These are phyloP conservation scores for Thalpophila matura DNA, from an alignment of 2,888 invertebrate genomes.

Conservation along the genomic window DNA sequence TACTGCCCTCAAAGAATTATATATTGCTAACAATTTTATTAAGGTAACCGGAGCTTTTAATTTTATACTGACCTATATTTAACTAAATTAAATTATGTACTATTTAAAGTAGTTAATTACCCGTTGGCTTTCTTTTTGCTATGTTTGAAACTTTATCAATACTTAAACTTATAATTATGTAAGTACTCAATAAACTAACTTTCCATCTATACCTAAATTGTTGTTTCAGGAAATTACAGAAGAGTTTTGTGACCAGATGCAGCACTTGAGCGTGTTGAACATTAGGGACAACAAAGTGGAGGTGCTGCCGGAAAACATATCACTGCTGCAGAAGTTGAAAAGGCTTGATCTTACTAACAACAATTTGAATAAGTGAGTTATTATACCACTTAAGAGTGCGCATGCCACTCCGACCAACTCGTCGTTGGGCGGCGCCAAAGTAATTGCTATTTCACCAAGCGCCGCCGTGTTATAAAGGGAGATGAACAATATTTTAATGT, in stretches of 20 bases:
- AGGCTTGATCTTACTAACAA: conserved; percentile 97
- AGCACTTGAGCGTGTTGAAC: conserved; percentile 94
- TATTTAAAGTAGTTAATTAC: too few relatives aligned
- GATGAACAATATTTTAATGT: too few relatives aligned
- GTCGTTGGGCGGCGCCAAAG: too few relatives aligned
- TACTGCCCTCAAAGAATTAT: conserved; percentile 94
- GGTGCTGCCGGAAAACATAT: conserved; percentile 94
- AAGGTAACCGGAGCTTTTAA: conserved; percentile 85
- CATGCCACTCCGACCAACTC: too few relatives aligned
- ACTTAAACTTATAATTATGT: too few relatives aligned
- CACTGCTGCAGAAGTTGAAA: conserved; percentile 93
- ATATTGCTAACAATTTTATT: conserved; percentile 96
- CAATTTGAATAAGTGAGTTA: conserved; percentile 89
- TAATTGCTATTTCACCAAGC: too few relatives aligned
- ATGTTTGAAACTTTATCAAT: too few relatives aligned
- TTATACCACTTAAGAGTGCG: too few relatives aligned
- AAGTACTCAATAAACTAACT: neutral
- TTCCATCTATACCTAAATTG: neutral
- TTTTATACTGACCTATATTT: too few relatives aligned
- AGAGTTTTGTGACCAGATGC: conserved; percentile 93
- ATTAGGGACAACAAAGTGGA: conserved; percentile 95
- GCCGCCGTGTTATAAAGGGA: too few relatives aligned
- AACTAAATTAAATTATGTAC: neutral
- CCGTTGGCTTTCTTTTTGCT: too few relatives aligned
- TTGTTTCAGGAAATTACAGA: conserved; percentile 92